Evolutionary conservation across 2,797 vertebrate genomes (phyloP).

Genomic region (Sebastes hopkinsi): DNA sequence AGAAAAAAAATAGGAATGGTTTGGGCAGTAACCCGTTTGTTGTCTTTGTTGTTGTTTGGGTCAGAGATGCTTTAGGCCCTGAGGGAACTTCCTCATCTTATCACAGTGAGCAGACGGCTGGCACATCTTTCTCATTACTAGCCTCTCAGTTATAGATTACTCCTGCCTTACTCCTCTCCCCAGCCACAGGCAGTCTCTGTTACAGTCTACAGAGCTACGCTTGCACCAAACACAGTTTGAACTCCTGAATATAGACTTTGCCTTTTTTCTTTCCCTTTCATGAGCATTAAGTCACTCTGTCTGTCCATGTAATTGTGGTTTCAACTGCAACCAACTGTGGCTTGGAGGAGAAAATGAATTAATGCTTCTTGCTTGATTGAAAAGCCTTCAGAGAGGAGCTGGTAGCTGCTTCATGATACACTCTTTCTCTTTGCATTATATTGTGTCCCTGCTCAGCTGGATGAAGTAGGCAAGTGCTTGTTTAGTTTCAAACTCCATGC

Average conservation of each 20-base stretch:
- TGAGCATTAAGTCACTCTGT: conserved; percentile 76
- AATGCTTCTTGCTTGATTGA: conserved; percentile 72
- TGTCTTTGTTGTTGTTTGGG: conserved; percentile 80
- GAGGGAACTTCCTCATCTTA: conserved; percentile 82
- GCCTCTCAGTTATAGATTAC: conserved; percentile 82
- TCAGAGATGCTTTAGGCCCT: conserved; percentile 77
- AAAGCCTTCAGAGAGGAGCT: conserved; percentile 67
- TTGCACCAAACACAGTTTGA: conserved; percentile 73
- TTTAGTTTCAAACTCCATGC: conserved; percentile 33
- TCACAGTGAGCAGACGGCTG: conserved; percentile 81
- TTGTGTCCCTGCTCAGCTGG: conserved; percentile 44
- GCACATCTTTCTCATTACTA: conserved; percentile 83
- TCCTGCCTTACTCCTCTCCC: conserved; percentile 73
- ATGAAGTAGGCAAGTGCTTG: conserved; percentile 20
- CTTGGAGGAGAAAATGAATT: conserved; percentile 74
- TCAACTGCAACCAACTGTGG: conserved; percentile 71
- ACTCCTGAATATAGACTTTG: conserved; percentile 77
- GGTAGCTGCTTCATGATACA: conserved; percentile 58
- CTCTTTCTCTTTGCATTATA: conserved; percentile 51
- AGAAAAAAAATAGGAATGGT: conserved; percentile 36
- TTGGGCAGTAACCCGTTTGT: conserved; percentile 78
- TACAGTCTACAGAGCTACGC: conserved; percentile 71
- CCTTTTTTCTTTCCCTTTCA: conserved; percentile 70
- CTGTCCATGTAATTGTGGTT: conserved; percentile 77
- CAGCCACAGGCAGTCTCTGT: conserved; percentile 76